These are phyloP conservation scores for Epinephelus coioides DNA, from an alignment of 2,797 vertebrate species.

Conservation along the genomic window DNA sequence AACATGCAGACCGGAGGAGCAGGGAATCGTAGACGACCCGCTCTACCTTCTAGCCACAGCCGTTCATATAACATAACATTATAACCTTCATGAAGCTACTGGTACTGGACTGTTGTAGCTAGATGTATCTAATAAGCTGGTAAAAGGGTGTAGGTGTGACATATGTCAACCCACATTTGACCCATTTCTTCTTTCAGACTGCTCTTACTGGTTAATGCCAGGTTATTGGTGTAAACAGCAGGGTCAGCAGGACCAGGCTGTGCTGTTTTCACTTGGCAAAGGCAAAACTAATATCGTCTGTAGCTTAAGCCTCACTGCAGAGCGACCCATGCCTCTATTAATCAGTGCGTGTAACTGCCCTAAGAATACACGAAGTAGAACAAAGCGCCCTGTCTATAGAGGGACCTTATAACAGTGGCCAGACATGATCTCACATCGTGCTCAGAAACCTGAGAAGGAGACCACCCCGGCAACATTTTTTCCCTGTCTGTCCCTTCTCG, in stretches of 20 bases:
- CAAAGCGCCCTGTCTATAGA: conserved; percentile 67
- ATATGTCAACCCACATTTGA: background rate
- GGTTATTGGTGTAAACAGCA: background rate
- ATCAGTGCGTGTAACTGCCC: conserved; percentile 70
- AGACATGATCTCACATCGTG: conserved; percentile 79
- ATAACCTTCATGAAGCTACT: too few relatives aligned
- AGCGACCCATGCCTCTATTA: conserved; percentile 52
- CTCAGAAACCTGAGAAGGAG: conserved; percentile 72
- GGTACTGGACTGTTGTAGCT: too few relatives aligned
- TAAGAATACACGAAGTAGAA: conserved; percentile 68
- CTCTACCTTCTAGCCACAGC: too few relatives aligned
- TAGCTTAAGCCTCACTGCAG: conserved; percentile 45
- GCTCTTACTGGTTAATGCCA: background rate
- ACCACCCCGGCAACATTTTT: conserved; percentile 69
- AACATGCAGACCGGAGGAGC: too few relatives aligned
- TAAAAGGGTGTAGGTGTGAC: background rate
- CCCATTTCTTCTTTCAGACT: background rate
- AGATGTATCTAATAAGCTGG: too few relatives aligned
- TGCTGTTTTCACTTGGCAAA: conserved; percentile 39
- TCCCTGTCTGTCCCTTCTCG: conserved; percentile 29
- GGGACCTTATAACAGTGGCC: conserved; percentile 61
- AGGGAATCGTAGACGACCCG: too few relatives aligned
- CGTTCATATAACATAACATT: background rate
- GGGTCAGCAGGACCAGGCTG: conserved; percentile 30
- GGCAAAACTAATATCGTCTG: conserved; percentile 42